Conservation (phyloP, 2,888 invertebrate genomes). For the Crepidodera aurea region DNA sequence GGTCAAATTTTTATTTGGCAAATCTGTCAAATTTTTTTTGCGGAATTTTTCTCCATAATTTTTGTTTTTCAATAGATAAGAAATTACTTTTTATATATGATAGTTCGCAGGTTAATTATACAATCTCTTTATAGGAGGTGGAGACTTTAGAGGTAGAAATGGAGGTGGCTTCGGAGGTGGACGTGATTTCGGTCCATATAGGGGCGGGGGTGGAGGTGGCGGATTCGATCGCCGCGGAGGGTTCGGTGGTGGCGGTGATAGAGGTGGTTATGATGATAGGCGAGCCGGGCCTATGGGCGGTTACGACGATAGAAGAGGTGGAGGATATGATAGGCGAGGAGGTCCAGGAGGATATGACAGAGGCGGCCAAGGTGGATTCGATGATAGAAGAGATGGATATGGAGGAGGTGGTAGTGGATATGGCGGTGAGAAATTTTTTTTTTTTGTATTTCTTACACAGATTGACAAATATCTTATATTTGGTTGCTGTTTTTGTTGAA, state of each 20-base stretch:
- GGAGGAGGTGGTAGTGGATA: conserved; percentile 25
- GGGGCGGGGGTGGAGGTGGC: conserved; percentile 44
- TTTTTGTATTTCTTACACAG: too few relatives aligned
- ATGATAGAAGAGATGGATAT: conserved; percentile 38
- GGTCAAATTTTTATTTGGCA: too few relatives aligned
- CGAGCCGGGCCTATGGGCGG: conserved; percentile 19
- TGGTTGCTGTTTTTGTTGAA: too few relatives aligned
- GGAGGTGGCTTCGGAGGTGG: conserved; percentile 46
- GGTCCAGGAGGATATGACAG: conserved; percentile 13
- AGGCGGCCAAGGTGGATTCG: conserved; percentile 27
- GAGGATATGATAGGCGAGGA: conserved; percentile 22
- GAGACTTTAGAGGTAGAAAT: conserved; percentile 34
- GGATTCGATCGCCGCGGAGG: conserved; percentile 37
- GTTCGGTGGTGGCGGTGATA: conserved; percentile 35
- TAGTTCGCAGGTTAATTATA: too few relatives aligned
- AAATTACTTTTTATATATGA: too few relatives aligned
- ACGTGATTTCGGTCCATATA: conserved; percentile 42
- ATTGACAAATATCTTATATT: too few relatives aligned
- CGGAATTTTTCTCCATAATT: too few relatives aligned
- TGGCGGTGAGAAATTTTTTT: too few relatives aligned
- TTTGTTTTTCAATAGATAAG: too few relatives aligned
- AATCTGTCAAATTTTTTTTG: too few relatives aligned
- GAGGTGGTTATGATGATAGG: conserved; percentile 42
- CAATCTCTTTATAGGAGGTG: conserved; percentile 28
- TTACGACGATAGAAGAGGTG: conserved; percentile 41